Conservation (phyloP, 1,140 invertebrate genomes). For the Bombus vancouverensis region DNA sequence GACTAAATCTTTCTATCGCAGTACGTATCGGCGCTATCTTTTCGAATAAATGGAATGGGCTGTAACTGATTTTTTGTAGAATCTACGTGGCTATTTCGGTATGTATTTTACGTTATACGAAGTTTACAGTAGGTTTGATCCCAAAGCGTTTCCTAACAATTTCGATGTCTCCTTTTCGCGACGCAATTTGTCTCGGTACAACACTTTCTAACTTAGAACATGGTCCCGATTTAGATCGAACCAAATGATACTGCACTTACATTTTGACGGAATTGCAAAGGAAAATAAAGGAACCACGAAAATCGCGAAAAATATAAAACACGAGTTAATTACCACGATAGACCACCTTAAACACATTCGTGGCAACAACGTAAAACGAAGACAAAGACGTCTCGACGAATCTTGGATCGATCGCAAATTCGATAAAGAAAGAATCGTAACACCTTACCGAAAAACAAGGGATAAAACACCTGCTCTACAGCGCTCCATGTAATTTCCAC, state of each 20-base stretch:
- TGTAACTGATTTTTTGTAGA: too few species aligned
- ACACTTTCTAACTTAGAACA: not conserved
- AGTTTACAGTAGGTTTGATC: too few species aligned
- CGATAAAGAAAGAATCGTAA: not conserved
- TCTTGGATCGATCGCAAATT: not conserved
- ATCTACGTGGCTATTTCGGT: too few species aligned
- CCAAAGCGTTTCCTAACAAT: too few species aligned
- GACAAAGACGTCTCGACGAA: not conserved
- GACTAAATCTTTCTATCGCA: too few species aligned
- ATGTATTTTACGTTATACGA: too few species aligned
- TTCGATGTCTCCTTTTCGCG: rapidly evolving
- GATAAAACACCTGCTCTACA: not conserved
- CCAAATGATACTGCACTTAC: rapidly evolving
- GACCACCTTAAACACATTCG: not conserved
- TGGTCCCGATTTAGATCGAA: not conserved
- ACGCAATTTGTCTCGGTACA: not conserved
- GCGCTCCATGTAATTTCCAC: not conserved
- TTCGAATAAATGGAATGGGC: too few species aligned
- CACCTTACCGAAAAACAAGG: slow-evolving; percentile 10
- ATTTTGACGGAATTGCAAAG: not conserved
- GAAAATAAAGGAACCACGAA: not conserved
- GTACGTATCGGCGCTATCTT: too few species aligned
- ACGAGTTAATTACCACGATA: too few species aligned
- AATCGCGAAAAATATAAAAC: not conserved
- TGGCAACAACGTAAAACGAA: rapidly evolving